Base-by-base conservation (phyloP, 1,140 invertebrate species). In the Elysia chlorotica region DNA sequence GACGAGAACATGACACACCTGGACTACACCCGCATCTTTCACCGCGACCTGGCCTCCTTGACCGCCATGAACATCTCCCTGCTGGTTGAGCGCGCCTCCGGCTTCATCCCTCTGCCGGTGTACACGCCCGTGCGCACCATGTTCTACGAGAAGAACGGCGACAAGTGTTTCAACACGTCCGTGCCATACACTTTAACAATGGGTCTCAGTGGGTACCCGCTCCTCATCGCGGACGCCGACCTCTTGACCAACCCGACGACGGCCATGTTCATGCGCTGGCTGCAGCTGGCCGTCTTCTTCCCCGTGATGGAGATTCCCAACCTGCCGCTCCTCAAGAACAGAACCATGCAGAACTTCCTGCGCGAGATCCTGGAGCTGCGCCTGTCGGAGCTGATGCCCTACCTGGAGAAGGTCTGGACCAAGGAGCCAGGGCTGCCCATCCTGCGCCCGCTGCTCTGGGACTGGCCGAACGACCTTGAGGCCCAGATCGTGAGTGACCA, bases 401-500 rank as follows among this genome's bases (percentile, higher is more conserved):
- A 78, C 36, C 25, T 75, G 38, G 67, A 56, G 54, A 53, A 68
- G 4, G 36, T 73, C 23, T 74, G 71, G 67, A 35, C 66, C 19
- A 10, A 37, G 36, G 33, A 76, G n/a, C 62, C 63, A 3, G 74
- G 79, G 62, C 68, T 61, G 2, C 84, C 85, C 38, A 84, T 87
- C n/a, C 92, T 97, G 28, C 88, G 95, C 1, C 96, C 96, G 0
- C 87, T 98, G 31, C 97, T 96, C 95, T 95, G 96, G 93, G 88
- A 95, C 36, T 93, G 95, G 74, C 93, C 94, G 0, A 90, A 91
- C 0, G 95, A 97, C 87, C 87, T 90, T 0, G 91, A 92, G 0
- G 93, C 94, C 65, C 91, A 93, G 48, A 89, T 90, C 0, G 92
- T 96, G 1, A 90, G 91, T 53, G 95, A 96, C 82, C 93, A 96